Percentiles rank a stretch among this genome's conserved stretches.
Conservation (phyloP, 1,140 invertebrate genomes). For the Limonius californicus region DNA sequence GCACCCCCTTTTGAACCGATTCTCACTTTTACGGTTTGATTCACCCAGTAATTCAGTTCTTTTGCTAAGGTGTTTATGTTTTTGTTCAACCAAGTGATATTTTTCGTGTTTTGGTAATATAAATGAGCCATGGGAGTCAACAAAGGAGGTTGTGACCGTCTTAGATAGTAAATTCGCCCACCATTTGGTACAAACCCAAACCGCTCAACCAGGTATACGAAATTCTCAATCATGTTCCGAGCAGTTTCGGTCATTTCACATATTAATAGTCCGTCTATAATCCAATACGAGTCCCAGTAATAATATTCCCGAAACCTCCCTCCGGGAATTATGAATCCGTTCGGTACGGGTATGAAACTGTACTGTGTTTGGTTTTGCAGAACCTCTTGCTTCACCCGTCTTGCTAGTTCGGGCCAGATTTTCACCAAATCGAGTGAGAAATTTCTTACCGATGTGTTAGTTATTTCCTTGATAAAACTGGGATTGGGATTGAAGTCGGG, state of each 20-base stretch:
- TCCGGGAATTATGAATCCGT: constrained; percentile 83
- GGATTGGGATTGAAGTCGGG: constrained; percentile 64
- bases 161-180: constrained; percentile 74
- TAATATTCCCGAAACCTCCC: constrained; percentile 80
- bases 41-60: constrained; percentile 64
- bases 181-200: constrained; percentile 78
- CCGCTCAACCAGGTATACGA: constrained; percentile 60
- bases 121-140: constrained; percentile 69
- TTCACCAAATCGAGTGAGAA: constrained; percentile 58
- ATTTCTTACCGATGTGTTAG: constrained; percentile 56
- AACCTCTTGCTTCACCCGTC: constrained; percentile 63
- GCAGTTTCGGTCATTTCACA: constrained; percentile 70
- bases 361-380: constrained; percentile 56
- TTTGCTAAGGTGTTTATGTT: constrained; percentile 59
- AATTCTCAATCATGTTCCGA: constrained; percentile 69
- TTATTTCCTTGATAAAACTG: constrained; percentile 56
- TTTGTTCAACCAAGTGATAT: constrained; percentile 58
- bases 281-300: constrained; percentile 87
- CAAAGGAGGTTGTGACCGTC: constrained; percentile 74
- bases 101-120: constrained; percentile 63
- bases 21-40: constrained; percentile 55
- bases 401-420: constrained; percentile 70
- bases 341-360: constrained; percentile 72
- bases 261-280: constrained; percentile 68
- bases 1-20: constrained; percentile 51